These are phyloP conservation scores for Arnoldichthys spilopterus DNA, from an alignment of 2,797 vertebrate species.

Conservation along the genomic window DNA sequence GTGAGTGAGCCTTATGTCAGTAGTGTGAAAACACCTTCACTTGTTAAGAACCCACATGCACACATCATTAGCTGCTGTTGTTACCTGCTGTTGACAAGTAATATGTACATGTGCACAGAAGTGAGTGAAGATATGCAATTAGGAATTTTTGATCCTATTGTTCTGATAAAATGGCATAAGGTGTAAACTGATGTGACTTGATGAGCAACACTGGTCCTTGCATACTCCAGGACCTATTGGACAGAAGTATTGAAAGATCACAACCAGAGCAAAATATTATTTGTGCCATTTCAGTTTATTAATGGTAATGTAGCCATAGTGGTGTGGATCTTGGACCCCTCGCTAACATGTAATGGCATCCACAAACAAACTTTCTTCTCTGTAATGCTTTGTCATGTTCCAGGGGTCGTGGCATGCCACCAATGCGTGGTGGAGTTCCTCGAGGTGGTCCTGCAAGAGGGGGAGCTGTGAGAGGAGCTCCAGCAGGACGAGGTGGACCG, in stretches of 20 bases:
- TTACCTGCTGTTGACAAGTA: not conserved
- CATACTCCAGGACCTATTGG: not conserved
- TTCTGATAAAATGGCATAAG: no score
- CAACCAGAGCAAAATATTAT: no score
- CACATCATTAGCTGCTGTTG: not conserved
- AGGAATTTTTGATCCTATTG: not conserved
- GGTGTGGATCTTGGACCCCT: not conserved
- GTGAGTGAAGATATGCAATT: not conserved
- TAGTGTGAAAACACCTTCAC: not conserved
- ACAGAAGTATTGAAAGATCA: no score
- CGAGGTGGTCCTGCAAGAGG: constrained; percentile 88
- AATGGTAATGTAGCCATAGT: no score
- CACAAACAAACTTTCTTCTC: not conserved
- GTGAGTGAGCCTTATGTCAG: not conserved
- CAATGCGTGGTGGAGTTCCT: constrained; percentile 81
- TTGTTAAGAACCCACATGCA: not conserved
- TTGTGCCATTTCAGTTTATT: no score
- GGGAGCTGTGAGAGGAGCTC: constrained; percentile 84
- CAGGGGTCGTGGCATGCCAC: constrained; percentile 90
- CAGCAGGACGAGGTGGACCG: constrained; percentile 85
- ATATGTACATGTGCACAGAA: not conserved
- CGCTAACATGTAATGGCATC: not conserved
- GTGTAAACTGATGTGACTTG: no score
- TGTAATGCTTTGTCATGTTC: not conserved
- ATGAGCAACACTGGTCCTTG: no score